Percentiles rank a stretch among this genome's conserved stretches.
Conservation (phyloP, 2,113 vertebrate genomes). For the Echinops telfairi region DNA sequence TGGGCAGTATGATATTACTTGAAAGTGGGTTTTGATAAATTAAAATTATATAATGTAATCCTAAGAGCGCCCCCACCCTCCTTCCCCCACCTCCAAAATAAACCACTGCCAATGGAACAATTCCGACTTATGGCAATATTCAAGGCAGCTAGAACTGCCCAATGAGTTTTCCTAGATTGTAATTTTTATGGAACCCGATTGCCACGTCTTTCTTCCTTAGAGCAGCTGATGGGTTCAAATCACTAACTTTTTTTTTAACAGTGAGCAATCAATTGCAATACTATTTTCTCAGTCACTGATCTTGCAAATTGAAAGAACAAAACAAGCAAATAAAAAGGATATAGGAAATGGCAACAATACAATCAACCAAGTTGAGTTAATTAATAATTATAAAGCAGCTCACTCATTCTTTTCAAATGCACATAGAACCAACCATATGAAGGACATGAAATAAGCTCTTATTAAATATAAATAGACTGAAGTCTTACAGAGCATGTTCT, state of each 20-base stretch:
- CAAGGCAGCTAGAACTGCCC: neutral
- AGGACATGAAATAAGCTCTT: neutral
- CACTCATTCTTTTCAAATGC: neutral
- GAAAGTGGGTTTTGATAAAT: too few species aligned
- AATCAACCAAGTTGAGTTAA: neutral
- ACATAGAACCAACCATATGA: neutral
- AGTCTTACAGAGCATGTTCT: neutral
- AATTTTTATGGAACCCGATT: neutral
- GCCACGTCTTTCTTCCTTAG: neutral
- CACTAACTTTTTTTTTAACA: neutral
- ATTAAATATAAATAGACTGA: neutral
- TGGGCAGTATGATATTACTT: too few species aligned
- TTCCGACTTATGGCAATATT: too few species aligned
- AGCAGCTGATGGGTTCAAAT: neutral
- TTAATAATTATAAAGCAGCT: neutral
- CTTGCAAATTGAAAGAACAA: neutral
- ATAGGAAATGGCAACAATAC: neutral
- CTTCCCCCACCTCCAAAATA: too few species aligned
- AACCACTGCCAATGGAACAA: too few species aligned
- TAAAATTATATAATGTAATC: too few species aligned
- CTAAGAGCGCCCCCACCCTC: too few species aligned
- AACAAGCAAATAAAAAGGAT: neutral
- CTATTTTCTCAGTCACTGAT: too few species aligned
- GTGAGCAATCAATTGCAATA: too few species aligned
- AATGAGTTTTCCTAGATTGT: neutral